Evolutionary conservation across 1,140 invertebrate genomes (phyloP), one percentile per base, ranked within the genome.

Genomic region (Aphelinus certus): DNA sequence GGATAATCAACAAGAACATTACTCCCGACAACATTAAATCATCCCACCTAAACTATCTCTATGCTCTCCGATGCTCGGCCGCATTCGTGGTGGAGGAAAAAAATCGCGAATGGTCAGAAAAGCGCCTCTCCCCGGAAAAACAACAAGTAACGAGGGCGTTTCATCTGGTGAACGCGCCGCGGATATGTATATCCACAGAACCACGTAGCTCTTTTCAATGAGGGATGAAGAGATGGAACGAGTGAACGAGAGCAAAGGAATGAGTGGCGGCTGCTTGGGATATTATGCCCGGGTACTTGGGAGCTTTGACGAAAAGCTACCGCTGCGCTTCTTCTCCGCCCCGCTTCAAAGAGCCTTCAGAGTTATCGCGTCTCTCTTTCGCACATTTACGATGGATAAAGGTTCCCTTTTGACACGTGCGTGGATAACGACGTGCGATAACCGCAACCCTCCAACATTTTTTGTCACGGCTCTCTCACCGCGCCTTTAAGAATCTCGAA

Each of bases 291-390:
- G 26, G 9, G 4, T 65, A 57, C 61, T 65, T 66, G 55, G 26
- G 46, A 57, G 55, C 55, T 72, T 72, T 58, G 53, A 72, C 65
- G 61, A 64, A 72, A 72, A 72, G 47, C 71, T 71, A 45, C 69
- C 56, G 47, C 5, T 1, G 10, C 42, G 7, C 42, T 49, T 4
- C 2, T 10, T 47, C 46, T 47, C 47, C 47, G 1, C 45, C 45
- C 47, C 48, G 10, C 43, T 60, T 69, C 46, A 69, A 69, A 60
- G 56, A 69, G 66, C 5, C 56, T 58, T 60, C 56, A 57, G 43
- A 58, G 49, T 69, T 60, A 58, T 58, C n/a, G 60, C n/a, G 56
- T 69, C 10, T 68, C 58, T 68, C 45, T 9, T n/a, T 68, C 56
- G 57, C 57, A 45, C 9, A 60, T 60, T 45, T 26, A 45, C 43